Conservation (phyloP, 2,888 invertebrate species). For the Thereva unica region DNA sequence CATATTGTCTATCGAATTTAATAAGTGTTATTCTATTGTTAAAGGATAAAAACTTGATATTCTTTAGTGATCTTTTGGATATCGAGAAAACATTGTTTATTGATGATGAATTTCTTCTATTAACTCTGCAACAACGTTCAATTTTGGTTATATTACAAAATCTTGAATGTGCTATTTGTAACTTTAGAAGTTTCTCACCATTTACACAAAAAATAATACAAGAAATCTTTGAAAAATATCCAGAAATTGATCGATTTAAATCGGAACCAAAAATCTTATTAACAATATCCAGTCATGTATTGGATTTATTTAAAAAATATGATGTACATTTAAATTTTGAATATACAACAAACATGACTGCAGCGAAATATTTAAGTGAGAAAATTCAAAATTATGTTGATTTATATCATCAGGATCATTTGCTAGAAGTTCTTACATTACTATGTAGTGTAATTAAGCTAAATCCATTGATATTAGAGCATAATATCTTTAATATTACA, state of each 20-base stretch:
- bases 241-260: constrained; percentile 1
- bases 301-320: constrained; percentile 51
- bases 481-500: constrained; percentile 49
- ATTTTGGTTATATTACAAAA: constrained; percentile 47
- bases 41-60: constrained; percentile 45
- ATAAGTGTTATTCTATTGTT: constrained; percentile 47
- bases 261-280: constrained; percentile 41
- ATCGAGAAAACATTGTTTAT: constrained; percentile 47
- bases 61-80: constrained; percentile 50
- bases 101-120: constrained; percentile 32
- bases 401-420: constrained; percentile 40
- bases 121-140: constrained; percentile 43
- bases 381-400: constrained; percentile 43
- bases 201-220: constrained; percentile 39
- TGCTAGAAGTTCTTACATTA: constrained; percentile 49
- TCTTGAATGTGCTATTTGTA: constrained; percentile 49
- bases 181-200: constrained; percentile 43
- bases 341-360: constrained; percentile 2
- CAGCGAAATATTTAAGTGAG: constrained; percentile 43
- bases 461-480: constrained; percentile 54
- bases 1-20: constrained; percentile 44
- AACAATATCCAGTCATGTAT: constrained; percentile 44
- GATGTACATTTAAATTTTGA: constrained; percentile 48
- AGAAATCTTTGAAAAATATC: constrained; percentile 35
- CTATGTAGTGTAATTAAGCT: constrained; percentile 51